These are phyloP conservation scores for Holothuria scabra DNA, from an alignment of 53 echinoderm and acorn worm species.

Conservation along the genomic window DNA sequence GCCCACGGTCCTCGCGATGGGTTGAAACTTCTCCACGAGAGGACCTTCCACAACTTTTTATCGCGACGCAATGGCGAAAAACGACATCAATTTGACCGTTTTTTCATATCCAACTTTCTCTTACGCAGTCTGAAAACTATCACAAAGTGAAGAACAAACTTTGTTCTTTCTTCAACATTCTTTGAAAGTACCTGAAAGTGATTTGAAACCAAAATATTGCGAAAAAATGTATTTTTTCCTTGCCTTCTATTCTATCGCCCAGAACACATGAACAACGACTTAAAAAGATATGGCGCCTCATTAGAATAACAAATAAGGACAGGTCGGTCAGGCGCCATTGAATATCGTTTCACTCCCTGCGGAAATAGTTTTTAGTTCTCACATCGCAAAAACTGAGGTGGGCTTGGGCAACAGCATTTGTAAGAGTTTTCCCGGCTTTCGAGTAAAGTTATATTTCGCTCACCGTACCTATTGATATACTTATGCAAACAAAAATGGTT, in stretches of 20 bases:
- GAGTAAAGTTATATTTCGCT: too few relatives aligned
- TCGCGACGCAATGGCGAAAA: slow-evolving; percentile 28
- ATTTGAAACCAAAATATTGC: not conserved
- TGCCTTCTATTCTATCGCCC: slow-evolving; percentile 10
- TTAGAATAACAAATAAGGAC: slow-evolving; percentile 83
- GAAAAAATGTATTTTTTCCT: slow-evolving; percentile 15
- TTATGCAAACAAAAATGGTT: too few relatives aligned
- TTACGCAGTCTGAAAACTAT: not conserved
- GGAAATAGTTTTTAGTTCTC: slow-evolving; percentile 16
- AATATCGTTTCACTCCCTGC: slow-evolving; percentile 14
- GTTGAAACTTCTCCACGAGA: too few relatives aligned
- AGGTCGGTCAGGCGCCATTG: slow-evolving; percentile 52
- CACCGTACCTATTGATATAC: too few relatives aligned
- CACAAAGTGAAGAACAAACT: slow-evolving; percentile 78
- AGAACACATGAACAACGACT: slow-evolving; percentile 11
- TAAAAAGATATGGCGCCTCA: slow-evolving; percentile 60
- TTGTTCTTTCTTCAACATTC: slow-evolving; percentile 31
- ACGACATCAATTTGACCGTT: slow-evolving; percentile 19
- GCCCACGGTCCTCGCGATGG: too few relatives aligned
- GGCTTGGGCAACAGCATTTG: too few relatives aligned
- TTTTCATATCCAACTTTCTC: slow-evolving; percentile 29
- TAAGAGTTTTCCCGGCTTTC: too few relatives aligned
- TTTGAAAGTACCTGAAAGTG: slow-evolving; percentile 29
- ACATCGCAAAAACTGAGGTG: too few relatives aligned
- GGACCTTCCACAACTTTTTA: slow-evolving; percentile 18